Percentiles rank a stretch among this genome's conserved stretches.
These are phyloP conservation scores for Argynnis bischoffii DNA, from an alignment of 2,888 invertebrate genomes.

Conservation along the genomic window DNA sequence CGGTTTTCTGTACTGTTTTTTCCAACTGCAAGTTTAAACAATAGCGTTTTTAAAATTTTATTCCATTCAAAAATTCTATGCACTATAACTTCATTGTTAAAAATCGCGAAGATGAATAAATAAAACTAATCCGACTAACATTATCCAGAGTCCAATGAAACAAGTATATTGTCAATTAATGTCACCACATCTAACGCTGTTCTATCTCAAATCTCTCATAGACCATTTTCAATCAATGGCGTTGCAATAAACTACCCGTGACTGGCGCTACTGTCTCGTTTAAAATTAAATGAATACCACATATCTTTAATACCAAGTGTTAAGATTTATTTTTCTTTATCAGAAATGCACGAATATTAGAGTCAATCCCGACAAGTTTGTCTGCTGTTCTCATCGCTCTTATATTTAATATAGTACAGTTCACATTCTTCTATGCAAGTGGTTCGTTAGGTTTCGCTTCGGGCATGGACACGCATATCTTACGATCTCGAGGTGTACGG, in stretches of 20 bases:
- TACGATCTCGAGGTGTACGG: slow-evolving; percentile 67
- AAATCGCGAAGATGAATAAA: background rate
- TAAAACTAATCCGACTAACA: background rate
- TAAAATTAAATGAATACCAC: slow-evolving; percentile 40
- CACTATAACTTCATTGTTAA: background rate
- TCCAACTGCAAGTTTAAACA: slow-evolving; percentile 1
- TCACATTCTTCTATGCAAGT: slow-evolving; percentile 40
- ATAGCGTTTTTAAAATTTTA: background rate
- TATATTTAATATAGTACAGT: slow-evolving; percentile 41
- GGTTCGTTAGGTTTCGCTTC: slow-evolving; percentile 42
- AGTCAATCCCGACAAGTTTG: slow-evolving; percentile 31
- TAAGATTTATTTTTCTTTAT: slow-evolving; percentile 45
- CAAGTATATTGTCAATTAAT: slow-evolving; percentile 34
- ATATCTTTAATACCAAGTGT: slow-evolving; percentile 35
- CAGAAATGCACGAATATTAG: slow-evolving; percentile 41
- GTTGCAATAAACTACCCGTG: slow-evolving; percentile 52
- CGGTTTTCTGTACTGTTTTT: slow-evolving; percentile 10
- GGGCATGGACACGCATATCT: slow-evolving; percentile 71
- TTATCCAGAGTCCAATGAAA: background rate
- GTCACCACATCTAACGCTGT: slow-evolving; percentile 30
- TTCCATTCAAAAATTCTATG: too few relatives aligned
- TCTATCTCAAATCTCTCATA: slow-evolving; percentile 34
- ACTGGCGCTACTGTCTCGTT: slow-evolving; percentile 49
- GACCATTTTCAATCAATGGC: slow-evolving; percentile 54
- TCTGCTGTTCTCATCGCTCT: slow-evolving; percentile 30